phyloP scores from a whole-genome alignment of 2,113 vertebrate genomes.

The Vombatus ursinus region DNA sequence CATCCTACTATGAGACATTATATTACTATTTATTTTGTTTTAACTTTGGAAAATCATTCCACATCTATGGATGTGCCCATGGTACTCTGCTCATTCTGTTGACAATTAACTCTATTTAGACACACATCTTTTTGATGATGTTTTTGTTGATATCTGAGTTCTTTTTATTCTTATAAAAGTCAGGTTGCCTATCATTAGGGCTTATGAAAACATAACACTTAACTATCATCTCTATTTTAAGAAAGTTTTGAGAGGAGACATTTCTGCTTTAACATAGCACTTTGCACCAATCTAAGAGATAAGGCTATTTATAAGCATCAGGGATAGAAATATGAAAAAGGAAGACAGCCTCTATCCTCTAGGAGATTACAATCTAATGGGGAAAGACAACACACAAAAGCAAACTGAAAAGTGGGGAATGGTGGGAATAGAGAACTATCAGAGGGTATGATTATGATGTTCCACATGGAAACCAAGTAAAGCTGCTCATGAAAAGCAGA shows the following conservation, averaged over 20 bases:
- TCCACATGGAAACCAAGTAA: background rate
- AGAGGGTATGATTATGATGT: background rate
- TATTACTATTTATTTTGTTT: background rate
- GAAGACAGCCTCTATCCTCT: background rate
- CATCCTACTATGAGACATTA: background rate
- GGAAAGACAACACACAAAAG: background rate
- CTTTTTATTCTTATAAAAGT: slow-evolving; percentile 4
- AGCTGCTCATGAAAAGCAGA: background rate
- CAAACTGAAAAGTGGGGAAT: background rate
- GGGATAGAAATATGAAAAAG: background rate
- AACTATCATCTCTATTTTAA: background rate
- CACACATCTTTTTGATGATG: background rate
- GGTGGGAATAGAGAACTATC: background rate
- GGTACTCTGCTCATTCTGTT: background rate
- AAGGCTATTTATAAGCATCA: background rate
- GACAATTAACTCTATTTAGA: slow-evolving; percentile 20
- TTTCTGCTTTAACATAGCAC: background rate
- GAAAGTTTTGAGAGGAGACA: background rate
- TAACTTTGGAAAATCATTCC: background rate
- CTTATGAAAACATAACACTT: background rate
- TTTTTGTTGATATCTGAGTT: background rate
- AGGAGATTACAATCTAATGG: background rate
- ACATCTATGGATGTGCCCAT: background rate
- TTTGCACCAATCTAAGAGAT: background rate
- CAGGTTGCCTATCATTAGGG: background rate